Evolutionary conservation across 2,797 vertebrate species (phyloP).

Genomic region (Rhabdophis nuchalis): DNA sequence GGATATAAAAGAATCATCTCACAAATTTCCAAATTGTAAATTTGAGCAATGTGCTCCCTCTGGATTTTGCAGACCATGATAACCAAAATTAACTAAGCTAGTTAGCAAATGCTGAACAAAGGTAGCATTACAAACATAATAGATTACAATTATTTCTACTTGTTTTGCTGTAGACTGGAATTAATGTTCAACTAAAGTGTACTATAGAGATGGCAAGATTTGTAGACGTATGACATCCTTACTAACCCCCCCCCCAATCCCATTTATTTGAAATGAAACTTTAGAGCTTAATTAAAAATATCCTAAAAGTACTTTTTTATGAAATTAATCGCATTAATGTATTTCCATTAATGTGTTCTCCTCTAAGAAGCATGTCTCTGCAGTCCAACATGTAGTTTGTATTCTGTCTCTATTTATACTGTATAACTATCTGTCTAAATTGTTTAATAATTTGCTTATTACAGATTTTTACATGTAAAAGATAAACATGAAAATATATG

Average conservation of each 20-base stretch:
- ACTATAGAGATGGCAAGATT: neutral
- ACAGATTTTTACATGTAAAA: neutral
- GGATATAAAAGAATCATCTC: neutral
- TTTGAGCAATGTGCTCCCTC: neutral
- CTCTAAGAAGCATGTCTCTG: neutral
- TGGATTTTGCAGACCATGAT: neutral
- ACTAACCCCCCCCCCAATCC: neutral
- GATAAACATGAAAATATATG: neutral
- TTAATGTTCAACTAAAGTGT: neutral
- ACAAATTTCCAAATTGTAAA: neutral
- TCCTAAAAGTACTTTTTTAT: neutral
- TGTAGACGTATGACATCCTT: neutral
- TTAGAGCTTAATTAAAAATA: neutral
- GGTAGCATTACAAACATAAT: neutral
- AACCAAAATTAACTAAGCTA: neutral
- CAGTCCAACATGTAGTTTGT: neutral
- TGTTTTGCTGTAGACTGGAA: neutral
- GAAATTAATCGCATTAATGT: neutral
- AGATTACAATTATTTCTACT: neutral
- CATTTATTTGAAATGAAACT: neutral
- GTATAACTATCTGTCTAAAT: neutral
- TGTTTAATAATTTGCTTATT: neutral
- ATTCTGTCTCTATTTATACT: neutral
- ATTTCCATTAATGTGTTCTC: neutral
- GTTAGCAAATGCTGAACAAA: neutral